These are phyloP conservation scores for Acrocephalus scirpaceus DNA, from an alignment of 2,797 vertebrate species.

Conservation along the genomic window DNA sequence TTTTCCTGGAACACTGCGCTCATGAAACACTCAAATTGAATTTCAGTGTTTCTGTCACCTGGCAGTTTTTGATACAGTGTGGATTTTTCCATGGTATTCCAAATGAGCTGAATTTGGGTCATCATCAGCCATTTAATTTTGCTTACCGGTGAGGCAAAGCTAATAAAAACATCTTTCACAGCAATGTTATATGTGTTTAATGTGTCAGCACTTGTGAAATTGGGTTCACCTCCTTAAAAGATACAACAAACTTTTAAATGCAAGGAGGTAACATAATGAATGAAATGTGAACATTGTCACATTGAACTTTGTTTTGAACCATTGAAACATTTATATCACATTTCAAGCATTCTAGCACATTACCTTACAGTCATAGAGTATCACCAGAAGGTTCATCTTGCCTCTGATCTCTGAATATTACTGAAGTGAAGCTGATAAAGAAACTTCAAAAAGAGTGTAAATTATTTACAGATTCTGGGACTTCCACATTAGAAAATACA, in stretches of 20 bases:
- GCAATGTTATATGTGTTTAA: background rate
- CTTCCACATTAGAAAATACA: background rate
- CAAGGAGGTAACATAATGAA: background rate
- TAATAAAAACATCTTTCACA: background rate
- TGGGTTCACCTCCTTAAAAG: background rate
- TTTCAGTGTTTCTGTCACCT: background rate
- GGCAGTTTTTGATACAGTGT: background rate
- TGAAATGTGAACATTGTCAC: background rate
- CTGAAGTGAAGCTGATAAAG: background rate
- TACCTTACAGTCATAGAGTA: background rate
- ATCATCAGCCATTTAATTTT: slow-evolving; percentile 8
- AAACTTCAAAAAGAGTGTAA: background rate
- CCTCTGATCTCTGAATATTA: background rate
- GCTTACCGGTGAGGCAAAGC: background rate
- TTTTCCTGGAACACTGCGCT: background rate
- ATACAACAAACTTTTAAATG: background rate
- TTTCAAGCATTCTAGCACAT: background rate
- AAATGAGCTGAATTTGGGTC: background rate
- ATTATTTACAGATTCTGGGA: slow-evolving; percentile 13
- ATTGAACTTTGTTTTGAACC: background rate
- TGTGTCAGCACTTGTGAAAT: background rate
- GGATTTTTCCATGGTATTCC: background rate
- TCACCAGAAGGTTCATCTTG: background rate
- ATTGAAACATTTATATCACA: background rate
- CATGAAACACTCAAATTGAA: background rate